phyloP scores from a whole-genome alignment of 1,140 invertebrate species.

The Platyscapa corneri region DNA sequence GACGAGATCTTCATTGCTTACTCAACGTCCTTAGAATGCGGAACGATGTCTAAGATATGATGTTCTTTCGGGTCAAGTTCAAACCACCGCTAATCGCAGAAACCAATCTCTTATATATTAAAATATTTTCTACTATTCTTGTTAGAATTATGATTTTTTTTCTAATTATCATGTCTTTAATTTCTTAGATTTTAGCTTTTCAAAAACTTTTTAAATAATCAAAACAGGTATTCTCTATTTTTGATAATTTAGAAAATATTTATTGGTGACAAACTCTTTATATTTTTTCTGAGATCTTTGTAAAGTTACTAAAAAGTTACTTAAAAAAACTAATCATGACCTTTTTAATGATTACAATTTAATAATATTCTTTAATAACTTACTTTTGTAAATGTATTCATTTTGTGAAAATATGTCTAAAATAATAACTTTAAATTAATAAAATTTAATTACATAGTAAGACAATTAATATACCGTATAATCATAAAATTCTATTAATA shows the following conservation, averaged over 20 bases:
- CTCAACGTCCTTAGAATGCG: conserved; percentile 49
- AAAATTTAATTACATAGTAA: too few relatives aligned
- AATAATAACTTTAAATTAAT: too few relatives aligned
- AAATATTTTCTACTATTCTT: conserved; percentile 19
- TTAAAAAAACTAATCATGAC: background rate
- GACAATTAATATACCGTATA: too few relatives aligned
- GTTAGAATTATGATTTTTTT: conserved; percentile 7
- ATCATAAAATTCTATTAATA: too few relatives aligned
- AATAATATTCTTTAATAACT: too few relatives aligned
- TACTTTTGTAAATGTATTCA: too few relatives aligned
- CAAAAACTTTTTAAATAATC: conserved; percentile 7
- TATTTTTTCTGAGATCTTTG: background rate
- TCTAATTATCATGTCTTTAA: conserved; percentile 3
- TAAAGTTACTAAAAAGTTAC: background rate
- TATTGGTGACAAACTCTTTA: background rate
- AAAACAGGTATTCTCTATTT: background rate
- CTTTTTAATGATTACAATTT: background rate
- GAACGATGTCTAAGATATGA: conserved; percentile 37
- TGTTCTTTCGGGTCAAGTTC: conserved; percentile 59
- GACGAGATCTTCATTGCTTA: conserved; percentile 48
- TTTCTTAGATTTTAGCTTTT: background rate
- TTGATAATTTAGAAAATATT: background rate
- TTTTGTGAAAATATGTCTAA: too few relatives aligned
- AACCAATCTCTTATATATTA: conserved; percentile 43
- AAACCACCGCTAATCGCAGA: conserved; percentile 52